Evolutionary conservation across 2,113 vertebrate genomes (phyloP), one percentile per base, ranked within the genome.

Genomic region (Hemiscyllium ocellatum): DNA sequence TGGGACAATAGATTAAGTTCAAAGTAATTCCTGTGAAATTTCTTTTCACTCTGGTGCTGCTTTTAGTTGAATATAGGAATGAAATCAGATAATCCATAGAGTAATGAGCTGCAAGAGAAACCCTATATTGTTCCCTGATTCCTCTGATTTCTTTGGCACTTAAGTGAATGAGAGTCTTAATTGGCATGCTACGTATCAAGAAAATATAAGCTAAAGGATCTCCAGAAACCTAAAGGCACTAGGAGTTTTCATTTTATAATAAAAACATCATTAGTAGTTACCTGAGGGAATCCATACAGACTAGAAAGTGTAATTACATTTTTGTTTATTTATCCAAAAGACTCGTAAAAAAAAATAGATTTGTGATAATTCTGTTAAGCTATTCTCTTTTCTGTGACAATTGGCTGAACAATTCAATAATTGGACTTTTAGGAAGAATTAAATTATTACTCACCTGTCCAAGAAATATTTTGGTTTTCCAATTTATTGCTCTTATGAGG

Each of bases 61-160:
- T n/a, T 66, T 91, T 37, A n/a, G 61, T 91, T 91, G 61, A 91
- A 91, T 37, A 15, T n/a, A 7, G 61, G 61, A 91, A 66, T 66
- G 1, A 66, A 91, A 91, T 65, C 56, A 66, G n/a, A n/a, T 37
- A 91, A 91, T 66, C 89, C 89, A 91, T 91, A 37, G 61, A 91
- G 61, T 66, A 91, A 66, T 37, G 61, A 66, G 20, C 56, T 15
- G 22, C 52, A 90, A n/a, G 65, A 90, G 15, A 66, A 91, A 56
- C 50, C 61, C 4, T 29, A n/a, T 33, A 91, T 65, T n/a, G 33
- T 65, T 91, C 61, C 61, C 20, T 10, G 15, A 7, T 91, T 61
- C 50, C 33, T 61, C 50, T 61, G 87, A 91, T 91, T 66, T 91
- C 89, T 66, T 24, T 19, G 0, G 33, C 17, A 91, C n/a, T 66